phyloP scores from a whole-genome alignment of 1,140 invertebrate genomes.

The Philopotamus ludificatus region DNA sequence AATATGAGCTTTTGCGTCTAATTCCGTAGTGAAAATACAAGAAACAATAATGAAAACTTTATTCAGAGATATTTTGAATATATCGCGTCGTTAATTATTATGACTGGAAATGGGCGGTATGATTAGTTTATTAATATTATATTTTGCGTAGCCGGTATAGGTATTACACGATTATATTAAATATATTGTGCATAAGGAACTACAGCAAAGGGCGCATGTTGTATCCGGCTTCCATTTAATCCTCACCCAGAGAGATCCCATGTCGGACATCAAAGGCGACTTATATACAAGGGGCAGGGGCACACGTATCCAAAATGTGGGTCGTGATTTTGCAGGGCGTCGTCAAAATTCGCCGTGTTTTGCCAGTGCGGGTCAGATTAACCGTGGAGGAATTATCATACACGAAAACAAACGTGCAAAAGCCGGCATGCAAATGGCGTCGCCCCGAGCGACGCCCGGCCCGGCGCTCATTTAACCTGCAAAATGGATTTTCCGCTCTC shows the following conservation, averaged over 20 bases:
- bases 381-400: conserved; percentile 14
- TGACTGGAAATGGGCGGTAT: no score
- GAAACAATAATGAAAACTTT: no score
- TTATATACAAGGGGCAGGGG: not conserved
- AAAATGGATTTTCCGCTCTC: conserved; percentile 25
- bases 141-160: no score
- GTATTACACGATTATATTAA: no score
- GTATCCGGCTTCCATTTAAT: not conserved
- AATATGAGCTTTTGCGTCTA: no score
- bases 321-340: not conserved
- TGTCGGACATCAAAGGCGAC: not conserved
- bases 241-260: not conserved
- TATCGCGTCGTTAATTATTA: no score
- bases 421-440: conserved; percentile 3
- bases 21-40: no score
- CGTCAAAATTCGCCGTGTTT: not conserved
- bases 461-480: conserved; percentile 22
- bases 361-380: not conserved
- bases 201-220: not conserved
- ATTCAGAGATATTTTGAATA: no score
- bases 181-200: no score
- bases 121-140: no score
- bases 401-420: conserved; percentile 28
- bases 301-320: not conserved
- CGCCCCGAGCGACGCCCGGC: conserved; percentile 13